Base-by-base conservation (phyloP, 2,797 vertebrate genomes). In the Silurus lanzhouensis region DNA sequence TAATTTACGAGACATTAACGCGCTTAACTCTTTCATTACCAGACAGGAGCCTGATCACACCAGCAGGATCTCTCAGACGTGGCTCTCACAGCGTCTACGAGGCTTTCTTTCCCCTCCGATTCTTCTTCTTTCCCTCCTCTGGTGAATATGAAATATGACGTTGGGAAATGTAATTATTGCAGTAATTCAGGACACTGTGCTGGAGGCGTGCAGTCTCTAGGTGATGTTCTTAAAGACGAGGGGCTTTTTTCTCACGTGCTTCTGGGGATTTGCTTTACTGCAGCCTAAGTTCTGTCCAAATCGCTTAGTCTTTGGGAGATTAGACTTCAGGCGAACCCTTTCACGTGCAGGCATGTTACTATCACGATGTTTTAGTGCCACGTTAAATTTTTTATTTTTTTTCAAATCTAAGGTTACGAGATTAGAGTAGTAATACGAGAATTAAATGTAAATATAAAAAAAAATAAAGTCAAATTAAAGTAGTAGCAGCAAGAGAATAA, bases 1-100 rank as follows among this genome's bases (percentile, higher is more conserved):
- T 88, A 88, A 90, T 91, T 89, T 89, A 84, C 71, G 75, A 88
- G 85, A 85, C 88, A 90, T 90, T 90, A 88, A 89, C 79, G 84
- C 82, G 61, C 82, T 85, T 83, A 85, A 83, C 85, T 89, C 80
- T 85, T 89, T 89, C 88, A 89, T 89, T 87, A 89, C 84, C 82
- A 82, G 86, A 89, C 84, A 87, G 86, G 88, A 90, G 88, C 87
- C 83, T 80, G 88, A 89, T 89, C 87, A 77, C 84, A 88, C 87
- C 82, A 84, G 70, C 75, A 87, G 88, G 86, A 88, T 88, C 63
- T 84, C 82, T 88, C 87, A 63, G 80, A 63, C 87, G 38, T 83
- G 82, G 25, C 72, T 90, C 87, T 88, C 86, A 38, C 38, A 38
- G 10, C 6, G 48, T 52, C 48, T 52, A 52, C 48, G 8, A 0